Percentiles rank a stretch among this genome's conserved stretches.
These are phyloP conservation scores for Halocynthia aurantium DNA, from an alignment of 23 tunicate species.

Conservation along the genomic window DNA sequence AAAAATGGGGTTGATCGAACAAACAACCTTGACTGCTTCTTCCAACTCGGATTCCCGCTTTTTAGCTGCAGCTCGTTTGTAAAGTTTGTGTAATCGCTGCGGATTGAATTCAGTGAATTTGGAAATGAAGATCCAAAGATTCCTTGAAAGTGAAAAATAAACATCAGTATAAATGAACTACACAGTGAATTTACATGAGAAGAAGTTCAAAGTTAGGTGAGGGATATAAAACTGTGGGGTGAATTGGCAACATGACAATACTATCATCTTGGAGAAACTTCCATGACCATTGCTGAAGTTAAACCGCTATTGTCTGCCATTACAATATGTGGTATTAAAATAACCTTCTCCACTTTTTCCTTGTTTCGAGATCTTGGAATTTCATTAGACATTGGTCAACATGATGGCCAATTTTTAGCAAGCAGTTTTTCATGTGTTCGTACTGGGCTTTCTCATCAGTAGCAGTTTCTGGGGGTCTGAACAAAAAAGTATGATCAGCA, in stretches of 20 bases:
- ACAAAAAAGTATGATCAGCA: background rate
- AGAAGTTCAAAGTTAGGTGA: no score
- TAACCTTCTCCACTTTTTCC: conserved; percentile 41
- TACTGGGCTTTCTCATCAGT: conserved; percentile 58
- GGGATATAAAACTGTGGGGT: no score
- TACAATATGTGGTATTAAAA: no score
- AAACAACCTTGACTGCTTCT: conserved; percentile 9
- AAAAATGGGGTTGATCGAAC: background rate
- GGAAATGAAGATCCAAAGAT: conserved; percentile 84
- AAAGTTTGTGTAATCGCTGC: conserved; percentile 58
- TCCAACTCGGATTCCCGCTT: conserved; percentile 40
- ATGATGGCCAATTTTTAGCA: conserved; percentile 85
- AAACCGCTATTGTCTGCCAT: no score
- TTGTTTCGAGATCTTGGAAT: conserved; percentile 37
- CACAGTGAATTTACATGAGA: background rate
- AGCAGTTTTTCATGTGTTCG: conserved; percentile 70
- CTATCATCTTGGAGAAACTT: no score
- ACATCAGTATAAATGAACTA: background rate
- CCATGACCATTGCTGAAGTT: no score
- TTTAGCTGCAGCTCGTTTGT: conserved; percentile 37
- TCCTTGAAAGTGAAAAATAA: conserved; percentile 11
- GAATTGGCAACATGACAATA: no score
- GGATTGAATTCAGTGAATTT: conserved; percentile 80
- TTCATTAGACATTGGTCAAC: conserved; percentile 62
- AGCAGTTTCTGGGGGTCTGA: conserved; percentile 58